Evolutionary conservation across 2,888 invertebrate genomes (phyloP).

Genomic region (Drymonia ruficornis): DNA sequence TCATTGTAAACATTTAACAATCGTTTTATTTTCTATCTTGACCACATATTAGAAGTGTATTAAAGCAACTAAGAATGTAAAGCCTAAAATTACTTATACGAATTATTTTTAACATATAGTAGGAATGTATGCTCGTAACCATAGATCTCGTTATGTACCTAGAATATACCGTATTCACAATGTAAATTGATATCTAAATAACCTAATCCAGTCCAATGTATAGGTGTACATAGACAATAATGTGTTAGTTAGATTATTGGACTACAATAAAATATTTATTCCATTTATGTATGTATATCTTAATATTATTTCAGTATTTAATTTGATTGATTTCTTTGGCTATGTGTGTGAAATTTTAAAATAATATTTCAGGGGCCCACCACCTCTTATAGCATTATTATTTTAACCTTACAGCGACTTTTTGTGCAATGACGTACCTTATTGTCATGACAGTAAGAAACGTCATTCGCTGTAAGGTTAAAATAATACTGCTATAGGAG

Average conservation of each 20-base stretch:
- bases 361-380: too few relatives aligned
- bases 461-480: too few relatives aligned
- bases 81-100: slow-evolving; percentile 29
- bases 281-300: slow-evolving; percentile 34
- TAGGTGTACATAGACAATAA: slow-evolving; percentile 77
- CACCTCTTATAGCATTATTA: too few relatives aligned
- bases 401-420: too few relatives aligned
- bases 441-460: too few relatives aligned
- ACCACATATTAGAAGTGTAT: too few relatives aligned
- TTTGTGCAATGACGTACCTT: too few relatives aligned
- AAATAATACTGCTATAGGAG: too few relatives aligned
- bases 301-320: too few relatives aligned
- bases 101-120: slow-evolving; percentile 34
- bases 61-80: slow-evolving; percentile 13
- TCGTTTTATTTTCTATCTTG: too few relatives aligned
- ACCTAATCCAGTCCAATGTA: slow-evolving; percentile 56
- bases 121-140: slow-evolving; percentile 23
- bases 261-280: slow-evolving; percentile 36
- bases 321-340: background rate
- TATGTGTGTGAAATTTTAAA: too few relatives aligned
- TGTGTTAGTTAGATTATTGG: slow-evolving; percentile 44
- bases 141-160: slow-evolving; percentile 36
- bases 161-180: slow-evolving; percentile 19
- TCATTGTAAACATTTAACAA: too few relatives aligned
- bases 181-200: slow-evolving; percentile 33